Evolutionary conservation across 2,888 invertebrate genomes (phyloP).

Genomic region (Odontocolon sp.): DNA sequence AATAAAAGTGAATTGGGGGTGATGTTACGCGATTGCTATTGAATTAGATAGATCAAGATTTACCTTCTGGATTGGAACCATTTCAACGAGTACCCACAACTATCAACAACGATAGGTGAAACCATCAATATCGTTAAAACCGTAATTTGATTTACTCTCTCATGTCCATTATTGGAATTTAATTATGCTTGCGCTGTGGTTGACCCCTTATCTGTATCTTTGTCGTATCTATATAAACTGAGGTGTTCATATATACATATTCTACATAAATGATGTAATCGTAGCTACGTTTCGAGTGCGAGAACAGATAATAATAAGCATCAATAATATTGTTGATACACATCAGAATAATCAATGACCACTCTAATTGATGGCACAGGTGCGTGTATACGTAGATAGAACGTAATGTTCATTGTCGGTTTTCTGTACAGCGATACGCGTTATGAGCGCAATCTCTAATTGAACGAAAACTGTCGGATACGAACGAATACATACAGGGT

Average conservation of each 20-base stretch:
- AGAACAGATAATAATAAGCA: background rate
- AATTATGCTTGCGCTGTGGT: background rate
- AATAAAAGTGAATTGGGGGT: background rate
- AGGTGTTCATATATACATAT: background rate
- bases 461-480: background rate
- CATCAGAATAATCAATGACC: background rate
- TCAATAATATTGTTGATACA: background rate
- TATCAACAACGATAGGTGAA: background rate
- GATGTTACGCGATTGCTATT: background rate
- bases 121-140: constrained; percentile 9
- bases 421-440: background rate
- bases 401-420: background rate
- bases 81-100: background rate
- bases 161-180: constrained; percentile 12
- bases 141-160: constrained; percentile 7
- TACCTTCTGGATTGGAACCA: background rate
- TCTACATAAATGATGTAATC: background rate
- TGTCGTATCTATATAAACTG: background rate
- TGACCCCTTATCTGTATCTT: background rate
- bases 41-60: constrained; percentile 2
- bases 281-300: too few relatives aligned
- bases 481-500: background rate
- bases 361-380: background rate
- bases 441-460: background rate
- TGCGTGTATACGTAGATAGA: background rate